Base-by-base conservation (phyloP, 1,140 invertebrate species). In the Parapsyche elsis region DNA sequence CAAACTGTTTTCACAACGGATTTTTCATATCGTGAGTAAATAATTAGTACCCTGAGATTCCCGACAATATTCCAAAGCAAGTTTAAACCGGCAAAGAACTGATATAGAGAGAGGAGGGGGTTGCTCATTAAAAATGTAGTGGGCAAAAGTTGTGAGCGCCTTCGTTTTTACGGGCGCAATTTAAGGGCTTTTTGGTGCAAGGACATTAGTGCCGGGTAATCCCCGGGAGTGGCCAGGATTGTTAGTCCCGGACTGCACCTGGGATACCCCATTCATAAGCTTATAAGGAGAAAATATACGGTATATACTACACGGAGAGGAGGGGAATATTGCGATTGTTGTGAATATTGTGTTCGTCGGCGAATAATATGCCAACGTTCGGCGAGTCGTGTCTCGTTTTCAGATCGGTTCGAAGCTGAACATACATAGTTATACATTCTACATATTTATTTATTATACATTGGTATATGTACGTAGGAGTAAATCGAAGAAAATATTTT, bases 221-320 rank as follows among this genome's bases (percentile, higher is more conserved):
- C 64, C 64, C 14, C 10, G 64, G 19, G 64, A 67, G 19, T 67
- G 24, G 19, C 10, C 19, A 23, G 19, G 64, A 67, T 67, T 67
- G 64, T 67, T 67, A 67, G 49, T 53, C 49, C 64, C 64, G 64
- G 9, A 12, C 64, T 67, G 64, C 64, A 67, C 64, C 64, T 67
- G 64, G 64, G 64, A 53, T 53, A 53, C 49, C 2, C 49, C 49
- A 53, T 53, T 53, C 49, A 53, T 53, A 53, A 53, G 49, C 49
- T 53, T 53, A 53, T 53, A 53, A 53, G 49, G 49, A 2, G 49
- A 10, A 53, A 53, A 53, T 53, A 53, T 53, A 10, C 2, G 30
- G 7, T 38, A 38, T 38, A 38, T 38, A 7, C 7, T 38, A 38
- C 30, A 38, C 30, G 1, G 1, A 7, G 30, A 7, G 30, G 30